These are phyloP conservation scores for Mustela lutreola DNA, from an alignment of 2,113 vertebrate species.

Conservation along the genomic window DNA sequence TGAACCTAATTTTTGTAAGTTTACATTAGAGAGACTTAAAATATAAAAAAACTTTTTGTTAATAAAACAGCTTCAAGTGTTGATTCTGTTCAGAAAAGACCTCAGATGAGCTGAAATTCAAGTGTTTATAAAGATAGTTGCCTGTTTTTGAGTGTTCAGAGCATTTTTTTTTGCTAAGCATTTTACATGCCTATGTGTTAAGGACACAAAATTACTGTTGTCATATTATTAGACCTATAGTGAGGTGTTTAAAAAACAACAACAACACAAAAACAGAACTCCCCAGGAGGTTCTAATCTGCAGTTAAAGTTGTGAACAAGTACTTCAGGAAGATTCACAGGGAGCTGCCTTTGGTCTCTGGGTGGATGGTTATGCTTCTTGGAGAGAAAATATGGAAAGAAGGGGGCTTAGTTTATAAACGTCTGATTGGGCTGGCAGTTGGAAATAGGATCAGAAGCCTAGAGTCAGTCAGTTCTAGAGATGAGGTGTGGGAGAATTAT, in stretches of 20 bases:
- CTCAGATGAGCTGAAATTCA: neutral
- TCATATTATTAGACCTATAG: neutral
- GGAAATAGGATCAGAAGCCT: slow-evolving; percentile 25
- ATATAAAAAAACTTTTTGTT: neutral
- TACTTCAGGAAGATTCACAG: neutral
- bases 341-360: neutral
- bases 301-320: neutral
- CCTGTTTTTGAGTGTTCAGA: neutral
- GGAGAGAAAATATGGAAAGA: neutral
- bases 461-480: neutral
- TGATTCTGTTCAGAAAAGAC: slow-evolving; percentile 26
- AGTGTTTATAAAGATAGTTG: neutral
- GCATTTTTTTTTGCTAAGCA: slow-evolving; percentile 11
- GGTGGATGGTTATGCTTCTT: neutral
- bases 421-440: neutral
- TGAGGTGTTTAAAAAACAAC: neutral
- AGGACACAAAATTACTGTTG: neutral
- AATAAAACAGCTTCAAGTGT: neutral
- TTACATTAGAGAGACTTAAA: slow-evolving; percentile 7
- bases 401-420: neutral
- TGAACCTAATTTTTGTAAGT: slow-evolving; percentile 24
- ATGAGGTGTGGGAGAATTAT: neutral
- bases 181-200: neutral
- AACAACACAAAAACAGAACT: neutral
- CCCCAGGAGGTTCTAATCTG: neutral